Conservation (phyloP, 2,888 invertebrate species). For the Amphipoea oculea region DNA sequence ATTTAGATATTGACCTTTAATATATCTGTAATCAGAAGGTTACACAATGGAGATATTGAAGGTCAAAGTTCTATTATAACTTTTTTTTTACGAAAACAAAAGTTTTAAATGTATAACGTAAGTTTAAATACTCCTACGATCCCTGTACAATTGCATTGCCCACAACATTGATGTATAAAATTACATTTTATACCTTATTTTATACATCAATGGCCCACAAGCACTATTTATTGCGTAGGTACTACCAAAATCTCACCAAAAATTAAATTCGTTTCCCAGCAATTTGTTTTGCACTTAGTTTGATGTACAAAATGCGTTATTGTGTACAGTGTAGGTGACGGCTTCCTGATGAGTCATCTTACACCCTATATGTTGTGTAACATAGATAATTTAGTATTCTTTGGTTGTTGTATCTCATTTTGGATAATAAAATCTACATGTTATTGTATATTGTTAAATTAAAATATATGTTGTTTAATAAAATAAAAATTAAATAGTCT, state of each 20-base stretch:
- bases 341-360: background rate
- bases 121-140: background rate
- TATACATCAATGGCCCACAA: too few relatives aligned
- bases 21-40: too few relatives aligned
- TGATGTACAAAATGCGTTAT: background rate
- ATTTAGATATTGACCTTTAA: too few relatives aligned
- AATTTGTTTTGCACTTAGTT: background rate
- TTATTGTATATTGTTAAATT: constrained; percentile 15
- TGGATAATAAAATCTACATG: constrained; percentile 33
- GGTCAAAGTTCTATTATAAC: background rate
- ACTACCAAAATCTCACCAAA: background rate
- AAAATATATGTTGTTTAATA: constrained; percentile 29
- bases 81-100: background rate
- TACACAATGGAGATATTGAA: background rate
- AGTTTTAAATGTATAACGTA: too few relatives aligned
- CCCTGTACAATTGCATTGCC: background rate
- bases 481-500: constrained; percentile 22
- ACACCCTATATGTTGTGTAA: background rate
- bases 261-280: background rate
- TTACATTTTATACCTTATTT: too few relatives aligned
- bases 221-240: background rate
- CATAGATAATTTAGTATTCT: constrained; percentile 22
- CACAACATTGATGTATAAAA: too few relatives aligned
- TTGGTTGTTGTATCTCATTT: constrained; percentile 56
- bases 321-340: too few relatives aligned